Evolutionary conservation across 2,113 vertebrate genomes (phyloP).

Genomic region (Oncorhynchus gorbuscha): DNA sequence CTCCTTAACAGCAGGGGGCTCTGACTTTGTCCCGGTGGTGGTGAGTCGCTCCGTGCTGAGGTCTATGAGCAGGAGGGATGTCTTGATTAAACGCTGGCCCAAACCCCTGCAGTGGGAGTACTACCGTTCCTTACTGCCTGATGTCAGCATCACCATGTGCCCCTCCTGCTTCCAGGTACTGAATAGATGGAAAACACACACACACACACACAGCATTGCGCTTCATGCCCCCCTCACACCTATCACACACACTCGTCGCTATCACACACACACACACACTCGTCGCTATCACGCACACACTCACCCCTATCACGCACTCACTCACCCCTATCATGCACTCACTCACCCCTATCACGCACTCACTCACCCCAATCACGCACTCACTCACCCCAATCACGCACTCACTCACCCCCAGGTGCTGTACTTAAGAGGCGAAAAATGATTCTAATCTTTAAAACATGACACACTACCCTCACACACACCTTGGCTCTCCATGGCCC

Average conservation of each 20-base stretch:
- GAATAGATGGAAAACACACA: too few relatives aligned
- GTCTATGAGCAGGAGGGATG: constrained; percentile 89
- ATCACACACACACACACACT: constrained; percentile 5
- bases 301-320: not conserved
- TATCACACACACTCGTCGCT: too few relatives aligned
- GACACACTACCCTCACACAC: not conserved
- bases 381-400: not conserved
- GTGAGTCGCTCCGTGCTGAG: constrained; percentile 81
- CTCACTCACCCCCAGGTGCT: too few relatives aligned
- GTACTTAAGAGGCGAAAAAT: too few relatives aligned
- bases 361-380: not conserved
- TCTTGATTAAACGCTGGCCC: constrained; percentile 95
- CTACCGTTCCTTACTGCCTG: constrained; percentile 92
- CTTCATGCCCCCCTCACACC: not conserved
- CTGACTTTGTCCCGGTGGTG: constrained; percentile 85
- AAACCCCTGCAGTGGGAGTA: constrained; percentile 90
- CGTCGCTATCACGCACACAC: not conserved
- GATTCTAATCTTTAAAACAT: too few relatives aligned
- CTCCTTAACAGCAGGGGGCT: constrained; percentile 83
- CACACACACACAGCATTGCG: not conserved
- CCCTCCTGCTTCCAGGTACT: constrained; percentile 94
- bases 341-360: too few relatives aligned
- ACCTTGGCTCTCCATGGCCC: not conserved
- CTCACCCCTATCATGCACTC: constrained; percentile 2
- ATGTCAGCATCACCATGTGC: constrained; percentile 93